Base-by-base conservation (phyloP, 2,113 vertebrate species). In the Macaca mulatta region DNA sequence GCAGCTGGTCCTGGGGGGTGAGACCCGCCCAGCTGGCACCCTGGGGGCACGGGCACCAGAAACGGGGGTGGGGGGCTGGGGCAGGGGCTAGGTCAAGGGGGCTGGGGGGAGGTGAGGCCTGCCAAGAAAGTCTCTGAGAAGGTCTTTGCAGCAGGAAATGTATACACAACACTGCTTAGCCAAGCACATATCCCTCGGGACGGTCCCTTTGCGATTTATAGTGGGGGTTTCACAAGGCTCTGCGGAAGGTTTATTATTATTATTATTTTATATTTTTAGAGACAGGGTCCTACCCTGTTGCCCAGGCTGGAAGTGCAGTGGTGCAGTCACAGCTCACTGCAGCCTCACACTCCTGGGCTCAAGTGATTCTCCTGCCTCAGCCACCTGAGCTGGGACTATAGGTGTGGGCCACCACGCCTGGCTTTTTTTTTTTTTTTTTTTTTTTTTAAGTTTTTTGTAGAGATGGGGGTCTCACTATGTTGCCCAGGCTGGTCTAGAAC, bases 1-100 rank as follows among this genome's bases (percentile, higher is more conserved):
- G 98, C 98, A 99, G 98, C 99, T 99, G 99, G 98, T 99, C 99
- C 99, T 99, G 97, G 97, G 89, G 90, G 90, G 86, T 94, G 97
- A 98, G 97, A 98, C 98, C 98, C 55, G 95, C 98, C 97, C 97
- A 96, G 97, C 97, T 98, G 97, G 98, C 97, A 98, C 97, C 96
- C 95, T 97, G 97, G 95, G 96, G 93, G 97, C 84, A 96, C 7
- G 97, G 98, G 97, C 35, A 97, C 96, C 97, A 97, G 97, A 98
- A 80, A 94, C 93, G 90, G 94, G 96, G 97, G 97, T 97, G 48
- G 90, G 96, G 78, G 92, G 90, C 70, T 77, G 88, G 92, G 97
- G 97, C 85, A 96, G 87, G 96, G 94, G 92, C 67, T 40, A 22
- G 50, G 95, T 61, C 43, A 61, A 23, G 25, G 94, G 96, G 88